Evolutionary conservation across 2,113 vertebrate genomes (phyloP).

Genomic region (Oostethus manadensis): DNA sequence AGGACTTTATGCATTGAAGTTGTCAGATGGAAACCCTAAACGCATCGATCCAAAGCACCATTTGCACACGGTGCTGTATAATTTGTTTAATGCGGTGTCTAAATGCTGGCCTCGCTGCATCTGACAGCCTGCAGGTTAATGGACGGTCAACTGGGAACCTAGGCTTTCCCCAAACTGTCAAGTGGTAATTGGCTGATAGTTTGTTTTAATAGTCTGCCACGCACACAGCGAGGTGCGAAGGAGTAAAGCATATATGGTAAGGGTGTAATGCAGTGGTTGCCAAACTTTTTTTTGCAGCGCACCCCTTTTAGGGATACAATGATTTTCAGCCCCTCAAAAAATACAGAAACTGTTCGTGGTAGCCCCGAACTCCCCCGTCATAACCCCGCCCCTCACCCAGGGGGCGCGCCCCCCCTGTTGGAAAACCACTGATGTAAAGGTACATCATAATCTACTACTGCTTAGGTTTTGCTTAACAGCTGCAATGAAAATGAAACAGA

Average conservation of each 20-base stretch:
- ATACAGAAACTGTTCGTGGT: no score
- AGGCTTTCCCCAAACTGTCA: constrained; percentile 67
- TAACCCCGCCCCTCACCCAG: no score
- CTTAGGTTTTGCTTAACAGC: no score
- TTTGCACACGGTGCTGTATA: constrained; percentile 35
- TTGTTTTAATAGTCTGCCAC: constrained; percentile 65
- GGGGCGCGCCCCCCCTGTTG: no score
- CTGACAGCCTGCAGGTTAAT: constrained; percentile 68
- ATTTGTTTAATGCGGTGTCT: constrained; percentile 58
- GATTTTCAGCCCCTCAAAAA: no score
- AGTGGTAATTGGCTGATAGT: constrained; percentile 67
- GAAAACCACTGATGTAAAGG: no score
- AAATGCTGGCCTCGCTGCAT: constrained; percentile 40
- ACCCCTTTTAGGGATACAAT: no score
- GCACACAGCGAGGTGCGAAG: constrained; percentile 35
- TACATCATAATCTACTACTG: no score
- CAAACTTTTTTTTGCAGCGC: no score
- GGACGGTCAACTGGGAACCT: constrained; percentile 65
- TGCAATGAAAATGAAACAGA: no score
- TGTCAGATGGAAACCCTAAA: constrained; percentile 27
- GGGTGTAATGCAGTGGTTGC: no score
- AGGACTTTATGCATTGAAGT: constrained; percentile 22
- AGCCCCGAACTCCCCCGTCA: no score
- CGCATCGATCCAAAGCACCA: constrained; percentile 26
- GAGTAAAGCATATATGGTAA: constrained; percentile 15